Evolutionary conservation across 2,113 vertebrate genomes (phyloP).

Genomic region (Chiloscyllium plagiosum): DNA sequence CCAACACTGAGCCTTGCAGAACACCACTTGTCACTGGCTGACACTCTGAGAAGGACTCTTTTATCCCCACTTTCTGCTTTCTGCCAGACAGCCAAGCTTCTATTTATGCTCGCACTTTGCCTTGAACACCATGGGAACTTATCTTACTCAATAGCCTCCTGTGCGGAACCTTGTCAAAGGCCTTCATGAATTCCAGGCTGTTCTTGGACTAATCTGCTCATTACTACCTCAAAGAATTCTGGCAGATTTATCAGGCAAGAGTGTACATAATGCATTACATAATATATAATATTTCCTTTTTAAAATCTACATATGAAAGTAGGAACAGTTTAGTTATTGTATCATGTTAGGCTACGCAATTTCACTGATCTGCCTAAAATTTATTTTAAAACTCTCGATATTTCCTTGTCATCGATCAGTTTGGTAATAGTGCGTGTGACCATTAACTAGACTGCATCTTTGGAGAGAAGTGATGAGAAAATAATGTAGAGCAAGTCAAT

Average conservation of each 20-base stretch:
- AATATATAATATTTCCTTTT: background rate
- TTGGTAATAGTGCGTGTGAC: background rate
- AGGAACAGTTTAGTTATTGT: background rate
- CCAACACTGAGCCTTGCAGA: too few relatives aligned
- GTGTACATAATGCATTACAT: background rate
- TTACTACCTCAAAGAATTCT: background rate
- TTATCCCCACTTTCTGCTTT: too few relatives aligned
- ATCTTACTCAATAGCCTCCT: too few relatives aligned
- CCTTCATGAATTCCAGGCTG: too few relatives aligned
- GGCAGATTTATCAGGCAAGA: background rate
- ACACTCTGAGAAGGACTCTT: too few relatives aligned
- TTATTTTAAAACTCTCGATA: background rate
- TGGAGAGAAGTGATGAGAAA: background rate
- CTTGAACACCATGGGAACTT: too few relatives aligned
- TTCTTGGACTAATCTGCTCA: too few relatives aligned
- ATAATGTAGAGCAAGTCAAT: background rate
- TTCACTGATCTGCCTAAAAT: background rate
- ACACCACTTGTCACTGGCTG: too few relatives aligned
- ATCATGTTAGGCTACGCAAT: background rate
- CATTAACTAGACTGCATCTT: background rate
- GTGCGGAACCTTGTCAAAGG: too few relatives aligned
- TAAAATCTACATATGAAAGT: too few relatives aligned
- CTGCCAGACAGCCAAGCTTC: too few relatives aligned
- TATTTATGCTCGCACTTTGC: too few relatives aligned
- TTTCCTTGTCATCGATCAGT: background rate